Evolutionary conservation across 2,113 vertebrate species (phyloP).

Genomic region (Rhea americana): DNA sequence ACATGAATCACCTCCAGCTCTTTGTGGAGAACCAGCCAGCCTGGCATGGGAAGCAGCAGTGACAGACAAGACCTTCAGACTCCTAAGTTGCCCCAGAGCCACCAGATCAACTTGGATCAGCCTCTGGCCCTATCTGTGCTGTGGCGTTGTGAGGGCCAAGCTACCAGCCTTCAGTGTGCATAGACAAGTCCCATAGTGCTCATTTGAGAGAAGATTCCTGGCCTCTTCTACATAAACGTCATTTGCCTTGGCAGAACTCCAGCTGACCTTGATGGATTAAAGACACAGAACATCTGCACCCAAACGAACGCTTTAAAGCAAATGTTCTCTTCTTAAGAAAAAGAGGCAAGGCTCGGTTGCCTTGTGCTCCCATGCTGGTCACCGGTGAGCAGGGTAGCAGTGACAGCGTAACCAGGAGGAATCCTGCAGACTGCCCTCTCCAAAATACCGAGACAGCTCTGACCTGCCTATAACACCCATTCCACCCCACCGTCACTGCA

Average conservation of each 20-base stretch:
- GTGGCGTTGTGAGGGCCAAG: neutral
- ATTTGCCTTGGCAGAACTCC: constrained; percentile 17
- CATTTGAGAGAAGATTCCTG: neutral
- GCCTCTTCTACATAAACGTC: constrained; percentile 25
- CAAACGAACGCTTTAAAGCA: neutral
- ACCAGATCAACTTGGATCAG: neutral
- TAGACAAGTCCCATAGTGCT: neutral
- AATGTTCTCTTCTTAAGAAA: neutral
- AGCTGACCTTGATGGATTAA: neutral
- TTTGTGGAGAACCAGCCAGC: fast-evolving
- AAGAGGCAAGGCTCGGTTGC: neutral
- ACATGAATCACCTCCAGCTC: neutral
- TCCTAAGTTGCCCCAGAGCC: neutral
- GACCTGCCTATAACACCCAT: neutral
- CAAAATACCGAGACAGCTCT: neutral
- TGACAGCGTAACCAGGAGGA: neutral
- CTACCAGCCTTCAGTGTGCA: neutral
- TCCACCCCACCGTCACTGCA: neutral
- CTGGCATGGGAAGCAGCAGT: neutral
- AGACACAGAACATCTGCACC: constrained; percentile 54
- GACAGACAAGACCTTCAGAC: neutral
- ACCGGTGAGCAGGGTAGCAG: neutral
- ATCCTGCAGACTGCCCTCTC: neutral
- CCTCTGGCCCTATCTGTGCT: neutral
- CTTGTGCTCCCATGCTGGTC: neutral